Conservation (phyloP, 2,113 vertebrate species). For the Hystrix brachyura region DNA sequence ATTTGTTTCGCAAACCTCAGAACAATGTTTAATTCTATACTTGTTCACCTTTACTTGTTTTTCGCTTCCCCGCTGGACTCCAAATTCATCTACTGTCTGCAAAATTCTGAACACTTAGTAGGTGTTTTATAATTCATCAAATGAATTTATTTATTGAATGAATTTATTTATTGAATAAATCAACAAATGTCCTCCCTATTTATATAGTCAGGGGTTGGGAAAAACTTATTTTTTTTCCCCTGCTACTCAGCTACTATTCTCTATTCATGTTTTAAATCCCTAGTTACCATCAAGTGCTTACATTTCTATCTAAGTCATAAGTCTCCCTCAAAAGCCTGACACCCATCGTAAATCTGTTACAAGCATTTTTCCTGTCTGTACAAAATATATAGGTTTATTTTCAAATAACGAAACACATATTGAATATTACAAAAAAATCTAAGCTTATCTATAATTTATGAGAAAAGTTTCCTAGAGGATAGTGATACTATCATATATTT, state of each 20-base stretch:
- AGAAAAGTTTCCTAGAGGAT: not conserved
- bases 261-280: constrained; percentile 15
- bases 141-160: not conserved
- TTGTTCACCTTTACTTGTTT: not conserved
- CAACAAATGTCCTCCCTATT: not conserved
- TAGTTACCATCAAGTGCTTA: not conserved
- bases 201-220: not conserved
- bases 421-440: constrained; percentile 16
- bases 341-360: not conserved
- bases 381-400: constrained; percentile 21
- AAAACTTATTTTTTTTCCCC: not conserved
- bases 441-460: not conserved
- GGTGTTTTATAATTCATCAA: not conserved
- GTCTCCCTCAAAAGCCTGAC: not conserved
- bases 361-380: not conserved
- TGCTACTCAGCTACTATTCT: not conserved
- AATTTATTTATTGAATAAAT: not conserved
- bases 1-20: not conserved
- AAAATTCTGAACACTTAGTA: not conserved
- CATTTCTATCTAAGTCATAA: not conserved
- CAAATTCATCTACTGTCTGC: not conserved
- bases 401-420: constrained; percentile 27
- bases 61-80: not conserved
- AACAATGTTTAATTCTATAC: not conserved
- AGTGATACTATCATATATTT: not conserved